A percentile compares a stretch with the other conserved stretches of the same genome.
Evolutionary conservation across 35 echinoderm and acorn worm genomes (phyloP).

Genomic region (Heliocidaris tuberculata): DNA sequence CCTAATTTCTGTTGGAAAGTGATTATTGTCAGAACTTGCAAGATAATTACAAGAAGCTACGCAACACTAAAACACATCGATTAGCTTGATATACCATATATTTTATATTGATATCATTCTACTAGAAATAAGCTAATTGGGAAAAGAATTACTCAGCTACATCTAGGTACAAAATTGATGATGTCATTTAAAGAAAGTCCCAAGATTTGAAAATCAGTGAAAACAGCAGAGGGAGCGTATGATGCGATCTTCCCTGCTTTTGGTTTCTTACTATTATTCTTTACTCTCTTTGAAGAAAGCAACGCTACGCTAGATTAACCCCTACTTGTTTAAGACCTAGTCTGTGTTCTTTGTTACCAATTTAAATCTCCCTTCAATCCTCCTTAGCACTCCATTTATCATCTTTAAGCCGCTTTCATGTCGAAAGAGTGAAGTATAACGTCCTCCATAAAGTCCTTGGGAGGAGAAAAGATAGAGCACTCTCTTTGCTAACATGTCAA

Average conservation of each 20-base stretch:
- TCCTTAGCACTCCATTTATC: neutral
- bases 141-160: no score
- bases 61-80: no score
- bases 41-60: no score
- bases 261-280: neutral
- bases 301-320: neutral
- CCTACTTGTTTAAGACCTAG: neutral
- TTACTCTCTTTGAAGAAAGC: neutral
- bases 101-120: no score
- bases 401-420: no score
- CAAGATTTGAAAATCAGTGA: neutral
- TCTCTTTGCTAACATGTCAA: neutral
- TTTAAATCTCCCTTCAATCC: neutral
- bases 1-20: no score
- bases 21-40: no score
- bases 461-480: neutral
- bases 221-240: neutral
- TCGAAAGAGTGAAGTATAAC: neutral
- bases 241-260: neutral
- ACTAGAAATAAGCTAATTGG: no score
- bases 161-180: no score
- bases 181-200: no score
- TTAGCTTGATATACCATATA: no score
- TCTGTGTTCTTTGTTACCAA: neutral
- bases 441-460: neutral